Evolutionary conservation across 2,888 invertebrate genomes (phyloP).

Genomic region (Drosophila subsilvestris): DNA sequence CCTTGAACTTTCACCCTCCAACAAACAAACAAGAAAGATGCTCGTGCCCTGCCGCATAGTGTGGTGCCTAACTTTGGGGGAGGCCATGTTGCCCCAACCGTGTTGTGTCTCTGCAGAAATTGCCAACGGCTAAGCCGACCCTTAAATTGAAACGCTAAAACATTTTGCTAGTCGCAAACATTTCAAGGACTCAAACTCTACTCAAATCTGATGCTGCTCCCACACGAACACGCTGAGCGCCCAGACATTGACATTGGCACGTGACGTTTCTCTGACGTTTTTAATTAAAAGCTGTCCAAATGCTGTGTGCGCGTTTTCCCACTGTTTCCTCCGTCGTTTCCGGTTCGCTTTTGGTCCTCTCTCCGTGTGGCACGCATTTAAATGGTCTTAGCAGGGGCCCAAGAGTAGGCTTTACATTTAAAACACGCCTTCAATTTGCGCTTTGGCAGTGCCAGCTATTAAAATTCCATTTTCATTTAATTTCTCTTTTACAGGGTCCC

Average conservation of each 20-base stretch:
- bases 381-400: conserved; percentile 30
- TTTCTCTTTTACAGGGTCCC: conserved; percentile 53
- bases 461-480: conserved; percentile 42
- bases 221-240: conserved; percentile 24
- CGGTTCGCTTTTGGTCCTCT: background rate
- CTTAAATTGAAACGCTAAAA: conserved; percentile 42
- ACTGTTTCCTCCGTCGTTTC: conserved; percentile 38
- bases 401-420: conserved; percentile 15
- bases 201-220: conserved; percentile 8
- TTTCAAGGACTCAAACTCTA: conserved; percentile 56
- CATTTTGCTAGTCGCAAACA: conserved; percentile 41
- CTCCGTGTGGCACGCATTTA: conserved; percentile 32
- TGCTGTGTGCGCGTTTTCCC: conserved; percentile 53
- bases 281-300: conserved; percentile 79
- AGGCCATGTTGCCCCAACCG: conserved; percentile 28
- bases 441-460: conserved; percentile 27
- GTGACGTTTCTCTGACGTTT: conserved; percentile 62
- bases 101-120: conserved; percentile 9
- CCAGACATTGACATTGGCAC: conserved; percentile 45
- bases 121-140: conserved; percentile 30
- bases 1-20: conserved; percentile 57
- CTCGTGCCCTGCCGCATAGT: conserved; percentile 29
- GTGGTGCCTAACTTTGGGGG: conserved; percentile 43
- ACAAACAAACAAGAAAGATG: conserved; percentile 17
- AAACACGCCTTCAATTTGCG: conserved; percentile 36